These are phyloP conservation scores for Cataglyphis altisquamis DNA, from an alignment of 2,888 invertebrate species.

Conservation along the genomic window DNA sequence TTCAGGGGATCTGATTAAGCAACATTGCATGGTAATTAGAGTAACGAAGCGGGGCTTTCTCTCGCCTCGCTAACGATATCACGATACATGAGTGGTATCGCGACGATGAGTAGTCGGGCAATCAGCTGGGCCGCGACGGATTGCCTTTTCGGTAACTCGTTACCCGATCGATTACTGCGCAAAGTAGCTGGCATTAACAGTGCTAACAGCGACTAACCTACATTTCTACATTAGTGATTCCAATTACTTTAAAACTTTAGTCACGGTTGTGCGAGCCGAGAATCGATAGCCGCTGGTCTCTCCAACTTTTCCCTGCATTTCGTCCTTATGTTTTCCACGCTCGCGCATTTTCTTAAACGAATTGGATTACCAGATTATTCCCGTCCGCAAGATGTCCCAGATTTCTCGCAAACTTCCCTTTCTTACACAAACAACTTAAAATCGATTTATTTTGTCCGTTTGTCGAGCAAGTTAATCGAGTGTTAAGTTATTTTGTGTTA, in stretches of 20 bases:
- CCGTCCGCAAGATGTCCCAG: neutral
- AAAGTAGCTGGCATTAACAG: constrained; percentile 35
- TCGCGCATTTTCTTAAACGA: constrained; percentile 9
- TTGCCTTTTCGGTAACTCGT: constrained; percentile 64
- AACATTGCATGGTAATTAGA: constrained; percentile 39
- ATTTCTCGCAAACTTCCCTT: neutral
- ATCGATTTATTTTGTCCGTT: neutral
- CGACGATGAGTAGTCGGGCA: constrained; percentile 56
- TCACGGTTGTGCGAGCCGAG: neutral
- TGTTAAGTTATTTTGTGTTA: neutral
- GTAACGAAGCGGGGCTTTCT: constrained; percentile 66
- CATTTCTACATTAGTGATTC: constrained; percentile 3
- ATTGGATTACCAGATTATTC: constrained; percentile 18
- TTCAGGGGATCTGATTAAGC: constrained; percentile 38
- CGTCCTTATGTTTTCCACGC: neutral
- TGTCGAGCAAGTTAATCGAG: neutral
- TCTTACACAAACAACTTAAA: neutral
- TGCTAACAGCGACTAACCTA: constrained; percentile 28
- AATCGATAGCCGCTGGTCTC: neutral
- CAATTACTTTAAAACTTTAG: constrained; percentile 44
- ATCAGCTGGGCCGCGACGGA: constrained; percentile 47
- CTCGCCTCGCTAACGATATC: constrained; percentile 70
- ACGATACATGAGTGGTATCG: constrained; percentile 41
- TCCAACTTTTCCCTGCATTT: neutral
- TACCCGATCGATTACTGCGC: constrained; percentile 51